A percentile compares a stretch with the other conserved stretches of the same genome.
Evolutionary conservation across 2,888 invertebrate genomes (phyloP).

Genomic region (Eupithecia subfuscata): DNA sequence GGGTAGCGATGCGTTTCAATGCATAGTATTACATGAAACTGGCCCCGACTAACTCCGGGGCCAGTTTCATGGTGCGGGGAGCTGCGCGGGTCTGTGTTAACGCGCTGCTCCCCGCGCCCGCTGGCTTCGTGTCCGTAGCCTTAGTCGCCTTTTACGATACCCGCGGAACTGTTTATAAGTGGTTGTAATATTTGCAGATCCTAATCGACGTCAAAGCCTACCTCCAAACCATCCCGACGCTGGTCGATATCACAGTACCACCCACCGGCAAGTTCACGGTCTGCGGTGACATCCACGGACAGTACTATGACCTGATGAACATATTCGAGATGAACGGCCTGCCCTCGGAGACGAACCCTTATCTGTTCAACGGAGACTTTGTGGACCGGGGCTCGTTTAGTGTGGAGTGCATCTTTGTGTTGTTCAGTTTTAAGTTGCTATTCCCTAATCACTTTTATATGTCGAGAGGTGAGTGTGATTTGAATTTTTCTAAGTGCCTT

Average conservation of each 20-base stretch:
- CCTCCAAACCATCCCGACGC: conserved; percentile 92
- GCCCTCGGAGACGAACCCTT: conserved; percentile 97
- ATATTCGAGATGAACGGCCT: conserved; percentile 98
- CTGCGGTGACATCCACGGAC: conserved; percentile 99
- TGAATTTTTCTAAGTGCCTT: background rate
- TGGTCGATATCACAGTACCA: conserved; percentile 95
- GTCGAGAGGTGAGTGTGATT: conserved; percentile 92
- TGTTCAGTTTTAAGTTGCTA: conserved; percentile 98
- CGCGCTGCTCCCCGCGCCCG: too few relatives aligned
- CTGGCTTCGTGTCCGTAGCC: too few relatives aligned
- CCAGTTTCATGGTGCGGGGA: too few relatives aligned
- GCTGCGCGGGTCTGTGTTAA: too few relatives aligned
- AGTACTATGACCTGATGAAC: conserved; percentile 99
- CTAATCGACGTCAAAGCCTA: conserved; percentile 94
- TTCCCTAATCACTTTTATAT: conserved; percentile 98
- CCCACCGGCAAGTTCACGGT: conserved; percentile 97
- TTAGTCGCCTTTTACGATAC: too few relatives aligned
- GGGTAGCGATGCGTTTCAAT: too few relatives aligned
- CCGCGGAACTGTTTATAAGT: too few relatives aligned
- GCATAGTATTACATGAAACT: too few relatives aligned
- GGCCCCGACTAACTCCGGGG: too few relatives aligned
- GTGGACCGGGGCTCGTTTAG: conserved; percentile 99
- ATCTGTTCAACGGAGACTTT: conserved; percentile 99
- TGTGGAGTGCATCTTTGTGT: conserved; percentile 98
- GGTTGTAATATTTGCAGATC: conserved; percentile 85